A percentile compares a stretch with the other conserved stretches of the same genome.
phyloP scores from a whole-genome alignment of 2,797 vertebrate genomes.

The Labeo calbasu region DNA sequence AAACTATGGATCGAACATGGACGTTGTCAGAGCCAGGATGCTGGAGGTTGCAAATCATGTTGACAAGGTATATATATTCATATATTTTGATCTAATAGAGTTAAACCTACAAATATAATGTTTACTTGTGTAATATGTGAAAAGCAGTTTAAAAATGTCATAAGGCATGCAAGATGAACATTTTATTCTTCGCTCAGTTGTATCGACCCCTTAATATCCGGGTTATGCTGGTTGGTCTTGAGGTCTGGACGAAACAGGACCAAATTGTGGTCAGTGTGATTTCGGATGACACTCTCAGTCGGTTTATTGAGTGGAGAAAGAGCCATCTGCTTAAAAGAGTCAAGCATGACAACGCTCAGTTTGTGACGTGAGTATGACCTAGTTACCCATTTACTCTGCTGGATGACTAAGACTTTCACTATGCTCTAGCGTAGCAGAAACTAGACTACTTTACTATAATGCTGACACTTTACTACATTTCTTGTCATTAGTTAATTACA shows the following conservation, averaged over 20 bases:
- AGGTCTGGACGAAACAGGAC: slow-evolving; percentile 85
- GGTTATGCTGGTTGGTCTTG: slow-evolving; percentile 87
- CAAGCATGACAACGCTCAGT: slow-evolving; percentile 86
- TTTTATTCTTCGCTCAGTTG: slow-evolving; percentile 71
- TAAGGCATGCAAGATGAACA: not conserved
- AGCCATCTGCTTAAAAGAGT: slow-evolving; percentile 70
- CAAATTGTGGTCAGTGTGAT: slow-evolving; percentile 71
- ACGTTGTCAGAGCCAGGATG: slow-evolving; percentile 74
- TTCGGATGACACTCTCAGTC: slow-evolving; percentile 78
- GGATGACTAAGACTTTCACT: not conserved
- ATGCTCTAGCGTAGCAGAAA: not conserved
- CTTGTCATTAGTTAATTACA: not conserved
- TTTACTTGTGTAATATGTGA: not conserved
- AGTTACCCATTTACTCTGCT: not conserved
- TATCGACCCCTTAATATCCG: slow-evolving; percentile 84
- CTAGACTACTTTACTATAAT: not conserved
- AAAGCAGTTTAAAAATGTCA: not conserved
- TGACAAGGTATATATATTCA: slow-evolving; percentile 82
- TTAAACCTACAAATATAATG: not conserved
- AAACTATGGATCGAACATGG: slow-evolving; percentile 61
- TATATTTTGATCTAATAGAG: not conserved
- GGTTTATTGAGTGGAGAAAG: slow-evolving; percentile 84
- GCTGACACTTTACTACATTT: not conserved
- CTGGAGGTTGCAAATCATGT: slow-evolving; percentile 86
- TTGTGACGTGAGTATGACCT: slow-evolving; percentile 85